These are phyloP conservation scores for Nemurella pictetii DNA, from an alignment of 2,888 invertebrate species.

Conservation along the genomic window DNA sequence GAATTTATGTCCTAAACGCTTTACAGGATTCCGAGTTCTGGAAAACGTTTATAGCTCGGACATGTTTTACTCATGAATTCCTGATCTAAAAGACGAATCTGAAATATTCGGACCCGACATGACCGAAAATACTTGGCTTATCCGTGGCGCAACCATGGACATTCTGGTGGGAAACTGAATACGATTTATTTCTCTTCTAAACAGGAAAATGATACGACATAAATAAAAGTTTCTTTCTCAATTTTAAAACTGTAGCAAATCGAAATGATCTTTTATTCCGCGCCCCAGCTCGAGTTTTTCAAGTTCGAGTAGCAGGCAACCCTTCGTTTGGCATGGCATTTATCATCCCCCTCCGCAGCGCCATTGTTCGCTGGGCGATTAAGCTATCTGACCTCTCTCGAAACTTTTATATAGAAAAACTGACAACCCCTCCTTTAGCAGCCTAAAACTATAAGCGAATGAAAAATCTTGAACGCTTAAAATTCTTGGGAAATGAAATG, in stretches of 20 bases:
- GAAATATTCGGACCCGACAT: background rate
- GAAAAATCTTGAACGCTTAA: conserved; percentile 18
- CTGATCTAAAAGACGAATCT: conserved; percentile 3
- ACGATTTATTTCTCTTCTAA: background rate
- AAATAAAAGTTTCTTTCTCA: background rate
- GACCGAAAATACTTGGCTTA: background rate
- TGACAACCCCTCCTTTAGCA: background rate
- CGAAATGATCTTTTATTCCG: conserved; percentile 14
- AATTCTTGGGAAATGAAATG: background rate
- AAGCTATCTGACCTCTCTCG: conserved; percentile 40
- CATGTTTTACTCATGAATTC: conserved; percentile 12
- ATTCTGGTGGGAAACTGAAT: background rate
- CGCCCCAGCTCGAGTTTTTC: conserved; percentile 9
- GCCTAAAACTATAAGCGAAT: conserved; percentile 20
- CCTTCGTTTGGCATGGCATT: conserved; percentile 34
- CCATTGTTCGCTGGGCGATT: conserved; percentile 40
- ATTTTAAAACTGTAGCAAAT: conserved; percentile 2
- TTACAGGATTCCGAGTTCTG: background rate
- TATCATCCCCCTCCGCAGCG: conserved; percentile 38
- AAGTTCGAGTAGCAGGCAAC: conserved; percentile 16
- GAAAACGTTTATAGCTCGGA: background rate
- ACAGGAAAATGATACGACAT: background rate
- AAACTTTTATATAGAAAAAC: conserved; percentile 4
- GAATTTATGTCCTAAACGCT: background rate
- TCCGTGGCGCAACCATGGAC: background rate